Evolutionary conservation across 2,888 invertebrate species (phyloP).

Genomic region (Nipponacmea schrenckii): DNA sequence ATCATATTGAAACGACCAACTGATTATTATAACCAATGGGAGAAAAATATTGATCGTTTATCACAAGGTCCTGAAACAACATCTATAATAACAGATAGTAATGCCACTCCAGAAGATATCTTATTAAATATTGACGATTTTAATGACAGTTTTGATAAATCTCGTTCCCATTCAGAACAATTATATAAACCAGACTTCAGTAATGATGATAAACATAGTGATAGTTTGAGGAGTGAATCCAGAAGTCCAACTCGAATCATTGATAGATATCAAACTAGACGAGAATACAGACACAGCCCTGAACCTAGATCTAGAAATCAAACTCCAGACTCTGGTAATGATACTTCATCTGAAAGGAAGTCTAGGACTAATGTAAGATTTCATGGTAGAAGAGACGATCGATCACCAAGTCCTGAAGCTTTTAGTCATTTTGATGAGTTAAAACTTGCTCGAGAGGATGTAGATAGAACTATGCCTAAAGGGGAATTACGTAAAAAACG

Average conservation of each 20-base stretch:
- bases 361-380: neutral
- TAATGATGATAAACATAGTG: neutral
- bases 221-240: neutral
- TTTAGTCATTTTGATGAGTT: constrained; percentile 39
- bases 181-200: neutral
- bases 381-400: neutral
- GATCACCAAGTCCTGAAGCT: constrained; percentile 3
- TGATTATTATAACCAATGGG: constrained; percentile 38
- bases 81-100: constrained; percentile 13
- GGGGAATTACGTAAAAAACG: neutral
- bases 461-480: constrained; percentile 27
- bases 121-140: neutral
- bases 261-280: neutral
- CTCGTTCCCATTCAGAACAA: neutral
- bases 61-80: constrained; percentile 25
- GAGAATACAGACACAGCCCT: constrained; percentile 3
- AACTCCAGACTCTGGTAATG: constrained; percentile 1
- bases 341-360: constrained; percentile 5
- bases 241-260: constrained; percentile 11
- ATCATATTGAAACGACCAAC: constrained; percentile 36
- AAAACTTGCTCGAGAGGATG: constrained; percentile 48
- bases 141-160: constrained; percentile 7
- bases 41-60: constrained; percentile 36
- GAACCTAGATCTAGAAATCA: constrained; percentile 1
- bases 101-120: neutral